Percentiles rank a stretch among this genome's conserved stretches.
These are phyloP conservation scores for Caenorhabditis inopinata DNA, from an alignment of 1,140 invertebrate genomes.

Conservation along the genomic window DNA sequence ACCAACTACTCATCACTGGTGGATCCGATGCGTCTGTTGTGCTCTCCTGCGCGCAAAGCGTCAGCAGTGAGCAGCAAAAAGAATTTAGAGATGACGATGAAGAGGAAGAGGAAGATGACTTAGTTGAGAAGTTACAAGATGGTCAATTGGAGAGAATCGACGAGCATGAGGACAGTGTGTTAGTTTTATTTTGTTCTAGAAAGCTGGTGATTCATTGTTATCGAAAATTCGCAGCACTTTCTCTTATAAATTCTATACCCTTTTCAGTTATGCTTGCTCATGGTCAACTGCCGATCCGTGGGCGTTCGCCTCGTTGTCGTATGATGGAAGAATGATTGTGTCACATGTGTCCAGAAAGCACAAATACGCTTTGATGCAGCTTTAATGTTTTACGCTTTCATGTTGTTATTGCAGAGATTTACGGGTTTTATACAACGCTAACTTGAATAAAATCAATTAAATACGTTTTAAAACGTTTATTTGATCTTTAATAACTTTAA, in stretches of 20 bases:
- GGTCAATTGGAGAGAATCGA: slow-evolving; percentile 84
- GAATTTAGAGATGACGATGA: slow-evolving; percentile 68
- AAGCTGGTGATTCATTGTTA: too few species aligned
- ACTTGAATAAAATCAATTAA: too few species aligned
- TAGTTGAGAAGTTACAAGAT: slow-evolving; percentile 71
- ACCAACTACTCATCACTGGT: slow-evolving; percentile 89
- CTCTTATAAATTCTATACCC: too few species aligned
- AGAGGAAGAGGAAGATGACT: slow-evolving; percentile 61
- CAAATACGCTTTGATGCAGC: slow-evolving; percentile 51
- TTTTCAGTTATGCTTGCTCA: slow-evolving; percentile 78
- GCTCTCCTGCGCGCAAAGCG: slow-evolving; percentile 80
- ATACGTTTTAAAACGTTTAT: too few species aligned
- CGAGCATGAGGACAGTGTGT: slow-evolving; percentile 93
- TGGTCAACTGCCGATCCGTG: slow-evolving; percentile 96
- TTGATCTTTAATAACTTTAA: too few species aligned
- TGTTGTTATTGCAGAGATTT: background rate
- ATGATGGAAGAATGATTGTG: slow-evolving; percentile 88
- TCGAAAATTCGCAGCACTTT: too few species aligned
- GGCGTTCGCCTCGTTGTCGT: slow-evolving; percentile 94
- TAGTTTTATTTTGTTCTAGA: too few species aligned
- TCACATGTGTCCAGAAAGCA: slow-evolving; percentile 74
- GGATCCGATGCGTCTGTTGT: slow-evolving; percentile 90
- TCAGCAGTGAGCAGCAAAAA: slow-evolving; percentile 76
- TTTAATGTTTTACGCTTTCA: slow-evolving; percentile 32
- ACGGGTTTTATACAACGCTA: too few species aligned